Conservation (phyloP, 1,140 invertebrate genomes). For the Melanaphis sacchari region DNA sequence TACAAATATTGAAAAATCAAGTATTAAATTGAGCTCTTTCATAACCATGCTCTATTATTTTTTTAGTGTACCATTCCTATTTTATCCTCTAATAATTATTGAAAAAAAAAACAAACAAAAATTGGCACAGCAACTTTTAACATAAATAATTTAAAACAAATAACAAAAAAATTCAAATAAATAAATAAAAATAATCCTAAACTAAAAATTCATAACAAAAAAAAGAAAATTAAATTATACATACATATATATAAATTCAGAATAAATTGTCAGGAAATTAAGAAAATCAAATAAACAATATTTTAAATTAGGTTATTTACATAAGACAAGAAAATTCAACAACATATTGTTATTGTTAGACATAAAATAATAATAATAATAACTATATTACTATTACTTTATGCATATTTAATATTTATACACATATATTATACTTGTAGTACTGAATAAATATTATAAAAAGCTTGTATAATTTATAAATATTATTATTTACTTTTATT, state of each 20-base stretch:
- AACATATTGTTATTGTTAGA: slow-evolving; percentile 23
- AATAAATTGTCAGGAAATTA: slow-evolving; percentile 48
- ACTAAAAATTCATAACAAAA: slow-evolving; percentile 51
- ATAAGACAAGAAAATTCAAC: slow-evolving; percentile 39
- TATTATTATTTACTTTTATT: slow-evolving; percentile 24
- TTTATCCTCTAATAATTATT: neutral
- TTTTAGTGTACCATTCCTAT: neutral
- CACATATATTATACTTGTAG: slow-evolving; percentile 21
- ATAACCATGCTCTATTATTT: neutral
- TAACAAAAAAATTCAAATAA: slow-evolving; percentile 54
- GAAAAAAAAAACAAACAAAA: slow-evolving; percentile 15
- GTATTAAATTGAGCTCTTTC: slow-evolving; percentile 15
- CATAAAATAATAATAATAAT: slow-evolving; percentile 34
- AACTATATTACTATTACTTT: neutral
- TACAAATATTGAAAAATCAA: neutral
- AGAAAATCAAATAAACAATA: slow-evolving; percentile 52
- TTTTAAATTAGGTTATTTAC: slow-evolving; percentile 29
- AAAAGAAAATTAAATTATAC: neutral
- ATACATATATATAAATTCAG: slow-evolving; percentile 3
- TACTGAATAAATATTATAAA: slow-evolving; percentile 43
- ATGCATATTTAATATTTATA: neutral
- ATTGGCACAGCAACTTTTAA: slow-evolving; percentile 49
- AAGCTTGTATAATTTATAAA: slow-evolving; percentile 45
- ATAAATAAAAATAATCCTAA: slow-evolving; percentile 49
- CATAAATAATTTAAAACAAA: slow-evolving; percentile 54